phyloP scores from a whole-genome alignment of 2,113 vertebrate species.

The Macaca nemestrina region DNA sequence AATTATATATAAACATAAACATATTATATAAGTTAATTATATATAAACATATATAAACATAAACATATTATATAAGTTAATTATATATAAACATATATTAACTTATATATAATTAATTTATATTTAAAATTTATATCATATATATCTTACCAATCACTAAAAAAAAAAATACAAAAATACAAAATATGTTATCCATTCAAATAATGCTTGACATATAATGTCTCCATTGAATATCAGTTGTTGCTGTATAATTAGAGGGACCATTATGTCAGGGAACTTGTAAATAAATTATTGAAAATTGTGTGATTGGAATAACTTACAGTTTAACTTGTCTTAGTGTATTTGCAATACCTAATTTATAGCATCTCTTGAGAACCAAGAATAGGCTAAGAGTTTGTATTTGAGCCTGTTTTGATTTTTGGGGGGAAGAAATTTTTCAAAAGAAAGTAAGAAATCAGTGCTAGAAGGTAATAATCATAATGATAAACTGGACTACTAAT shows the following conservation, averaged over 20 bases:
- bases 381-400: not conserved
- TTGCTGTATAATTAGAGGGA: not conserved
- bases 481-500: not conserved
- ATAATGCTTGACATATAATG: not conserved
- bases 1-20: too few relatives aligned
- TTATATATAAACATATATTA: too few relatives aligned
- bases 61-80: too few relatives aligned
- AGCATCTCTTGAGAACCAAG: not conserved
- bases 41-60: too few relatives aligned
- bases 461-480: not conserved
- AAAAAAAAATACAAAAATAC: not conserved
- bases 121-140: not conserved
- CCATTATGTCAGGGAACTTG: not conserved
- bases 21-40: too few relatives aligned
- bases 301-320: not conserved
- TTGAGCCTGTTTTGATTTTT: not conserved
- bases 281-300: not conserved
- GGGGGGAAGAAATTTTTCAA: not conserved
- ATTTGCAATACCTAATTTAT: not conserved
- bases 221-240: not conserved
- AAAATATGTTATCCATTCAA: not conserved
- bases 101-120: too few relatives aligned
- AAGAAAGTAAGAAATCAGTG: not conserved
- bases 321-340: not conserved
- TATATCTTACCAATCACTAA: not conserved